These are phyloP conservation scores for Drosophila peninsularis DNA, from an alignment of 2,888 invertebrate species.

Conservation along the genomic window DNA sequence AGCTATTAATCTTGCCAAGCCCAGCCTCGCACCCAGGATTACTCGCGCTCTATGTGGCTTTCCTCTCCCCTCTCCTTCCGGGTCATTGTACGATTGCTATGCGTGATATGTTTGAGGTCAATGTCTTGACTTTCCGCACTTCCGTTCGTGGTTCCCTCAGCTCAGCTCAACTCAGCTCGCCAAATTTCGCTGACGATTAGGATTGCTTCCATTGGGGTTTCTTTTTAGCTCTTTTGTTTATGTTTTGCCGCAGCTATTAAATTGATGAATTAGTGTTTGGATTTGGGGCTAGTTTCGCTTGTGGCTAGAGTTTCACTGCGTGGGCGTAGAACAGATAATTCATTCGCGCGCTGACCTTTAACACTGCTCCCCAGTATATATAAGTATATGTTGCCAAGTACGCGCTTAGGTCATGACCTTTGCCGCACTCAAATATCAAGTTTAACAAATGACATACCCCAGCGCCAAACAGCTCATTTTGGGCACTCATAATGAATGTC, in stretches of 20 bases:
- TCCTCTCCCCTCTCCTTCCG: background rate
- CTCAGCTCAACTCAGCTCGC: background rate
- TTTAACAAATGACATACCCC: slow-evolving; percentile 1
- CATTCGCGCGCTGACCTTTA: slow-evolving; percentile 19
- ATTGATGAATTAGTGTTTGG: slow-evolving; percentile 66
- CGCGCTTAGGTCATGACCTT: slow-evolving; percentile 19
- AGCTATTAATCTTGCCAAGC: slow-evolving; percentile 62
- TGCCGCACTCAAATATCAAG: slow-evolving; percentile 1
- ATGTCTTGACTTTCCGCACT: slow-evolving; percentile 49
- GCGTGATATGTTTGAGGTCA: slow-evolving; percentile 59
- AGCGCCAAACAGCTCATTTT: background rate
- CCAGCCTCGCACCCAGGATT: slow-evolving; percentile 33
- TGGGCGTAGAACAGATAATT: slow-evolving; percentile 11
- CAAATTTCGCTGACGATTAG: slow-evolving; percentile 50
- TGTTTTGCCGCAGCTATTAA: slow-evolving; percentile 49
- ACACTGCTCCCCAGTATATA: background rate
- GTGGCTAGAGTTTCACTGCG: background rate
- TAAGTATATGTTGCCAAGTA: background rate
- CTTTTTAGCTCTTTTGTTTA: background rate
- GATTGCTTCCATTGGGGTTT: slow-evolving; percentile 11
- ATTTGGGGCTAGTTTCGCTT: slow-evolving; percentile 21
- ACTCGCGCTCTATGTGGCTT: background rate
- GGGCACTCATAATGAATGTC: background rate
- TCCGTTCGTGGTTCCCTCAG: slow-evolving; percentile 26
- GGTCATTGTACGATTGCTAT: slow-evolving; percentile 56